phyloP scores from a whole-genome alignment of 2,113 vertebrate genomes.

The Tachysurus fulvidraco region DNA sequence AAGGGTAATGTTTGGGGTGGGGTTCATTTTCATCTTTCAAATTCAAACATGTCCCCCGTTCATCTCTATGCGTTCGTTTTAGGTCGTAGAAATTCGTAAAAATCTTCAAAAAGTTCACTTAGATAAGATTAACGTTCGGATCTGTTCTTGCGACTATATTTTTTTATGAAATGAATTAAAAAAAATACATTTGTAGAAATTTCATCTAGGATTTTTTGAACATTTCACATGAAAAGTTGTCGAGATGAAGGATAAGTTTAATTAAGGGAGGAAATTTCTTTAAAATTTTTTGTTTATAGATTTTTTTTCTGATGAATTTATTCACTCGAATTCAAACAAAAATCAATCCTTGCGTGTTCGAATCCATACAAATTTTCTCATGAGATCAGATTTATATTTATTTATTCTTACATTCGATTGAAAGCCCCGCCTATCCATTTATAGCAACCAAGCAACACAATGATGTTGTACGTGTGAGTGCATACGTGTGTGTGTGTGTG shows the following conservation, averaged over 20 bases:
- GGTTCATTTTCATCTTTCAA: too few relatives aligned
- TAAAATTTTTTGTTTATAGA: not conserved
- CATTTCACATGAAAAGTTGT: not conserved
- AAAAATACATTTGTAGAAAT: not conserved
- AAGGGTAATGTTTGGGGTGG: too few relatives aligned
- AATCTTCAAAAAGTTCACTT: not conserved
- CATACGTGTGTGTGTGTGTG: constrained; percentile 45
- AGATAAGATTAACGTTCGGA: not conserved
- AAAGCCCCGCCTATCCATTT: constrained; percentile 40
- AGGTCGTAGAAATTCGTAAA: not conserved
- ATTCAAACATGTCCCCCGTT: too few relatives aligned
- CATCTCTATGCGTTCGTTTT: not conserved
- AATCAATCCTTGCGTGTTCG: not conserved
- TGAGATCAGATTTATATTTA: not conserved
- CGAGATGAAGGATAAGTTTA: not conserved
- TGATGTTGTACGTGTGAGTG: not conserved
- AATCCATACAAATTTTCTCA: not conserved
- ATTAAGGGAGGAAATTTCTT: not conserved
- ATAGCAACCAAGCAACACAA: not conserved
- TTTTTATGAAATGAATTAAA: not conserved
- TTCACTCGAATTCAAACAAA: not conserved
- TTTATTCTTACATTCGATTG: not conserved
- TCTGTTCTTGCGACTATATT: not conserved
- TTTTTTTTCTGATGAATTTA: not conserved
- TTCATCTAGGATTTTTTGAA: not conserved